phyloP scores from a whole-genome alignment of 1,140 invertebrate species.

The Drosophila funebris region DNA sequence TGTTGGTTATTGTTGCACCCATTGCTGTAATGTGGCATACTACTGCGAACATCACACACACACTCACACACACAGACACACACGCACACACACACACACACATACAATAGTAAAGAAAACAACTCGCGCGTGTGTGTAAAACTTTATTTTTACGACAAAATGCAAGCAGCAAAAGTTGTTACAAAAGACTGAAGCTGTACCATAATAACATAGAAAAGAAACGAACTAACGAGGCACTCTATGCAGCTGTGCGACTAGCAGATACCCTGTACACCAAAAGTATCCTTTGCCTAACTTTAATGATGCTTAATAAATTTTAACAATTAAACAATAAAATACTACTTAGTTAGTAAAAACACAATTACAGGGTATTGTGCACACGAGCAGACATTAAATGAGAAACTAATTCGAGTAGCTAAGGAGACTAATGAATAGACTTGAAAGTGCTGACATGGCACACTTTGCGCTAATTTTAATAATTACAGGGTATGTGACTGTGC shows the following conservation, averaged over 20 bases:
- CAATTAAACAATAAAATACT: too few relatives aligned
- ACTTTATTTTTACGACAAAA: conserved; percentile 81
- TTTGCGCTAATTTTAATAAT: too few relatives aligned
- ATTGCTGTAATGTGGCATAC: conserved; percentile 65
- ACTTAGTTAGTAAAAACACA: too few relatives aligned
- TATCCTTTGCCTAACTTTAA: too few relatives aligned
- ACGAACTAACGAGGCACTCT: not conserved
- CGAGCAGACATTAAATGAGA: too few relatives aligned
- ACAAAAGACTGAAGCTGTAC: conserved; percentile 56
- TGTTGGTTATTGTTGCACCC: conserved; percentile 45
- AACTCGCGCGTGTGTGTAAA: conserved; percentile 75
- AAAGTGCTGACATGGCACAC: too few relatives aligned
- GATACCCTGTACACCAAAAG: conserved; percentile 12
- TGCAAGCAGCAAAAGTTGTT: conserved; percentile 78
- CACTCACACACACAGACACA: conserved; percentile 5
- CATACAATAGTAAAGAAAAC: conserved; percentile 71
- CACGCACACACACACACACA: conserved; percentile 50
- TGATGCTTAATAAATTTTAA: too few relatives aligned
- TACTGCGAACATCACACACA: conserved; percentile 33
- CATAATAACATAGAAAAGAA: conserved; percentile 30
- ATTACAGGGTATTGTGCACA: too few relatives aligned
- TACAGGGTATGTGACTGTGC: conserved; percentile 28
- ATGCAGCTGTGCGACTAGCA: too few relatives aligned
- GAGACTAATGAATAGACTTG: too few relatives aligned
- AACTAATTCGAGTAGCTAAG: not conserved